A percentile compares a stretch with the other conserved stretches of the same genome.
Evolutionary conservation across 2,888 invertebrate species (phyloP).

Genomic region (Subacronicta megacephala): DNA sequence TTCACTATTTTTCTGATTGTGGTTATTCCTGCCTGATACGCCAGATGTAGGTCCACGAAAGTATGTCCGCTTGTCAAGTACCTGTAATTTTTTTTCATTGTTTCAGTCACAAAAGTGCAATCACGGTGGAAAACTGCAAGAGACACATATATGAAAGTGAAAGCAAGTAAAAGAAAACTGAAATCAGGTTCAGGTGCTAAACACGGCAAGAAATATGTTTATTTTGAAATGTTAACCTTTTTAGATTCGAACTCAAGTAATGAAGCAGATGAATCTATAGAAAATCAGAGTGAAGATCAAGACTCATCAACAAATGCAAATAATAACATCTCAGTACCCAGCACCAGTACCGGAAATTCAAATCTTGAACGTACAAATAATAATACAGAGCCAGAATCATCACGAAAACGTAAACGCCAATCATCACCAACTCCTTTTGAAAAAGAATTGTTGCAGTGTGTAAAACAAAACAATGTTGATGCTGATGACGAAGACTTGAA

Average conservation of each 20-base stretch:
- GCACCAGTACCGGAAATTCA: too few relatives aligned
- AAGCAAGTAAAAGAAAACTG: constrained; percentile 48
- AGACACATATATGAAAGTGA: constrained; percentile 48
- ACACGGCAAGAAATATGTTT: constrained; percentile 44
- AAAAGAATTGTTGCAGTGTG: constrained; percentile 48
- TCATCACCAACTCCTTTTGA: constrained; percentile 50
- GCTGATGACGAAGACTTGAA: constrained; percentile 50
- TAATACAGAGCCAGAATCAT: constrained; percentile 45
- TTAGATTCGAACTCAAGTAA: constrained; percentile 41
- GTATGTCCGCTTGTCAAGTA: constrained; percentile 53
- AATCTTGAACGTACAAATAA: too few relatives aligned
- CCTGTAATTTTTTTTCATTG: constrained; percentile 42
- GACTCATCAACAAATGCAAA: not conserved
- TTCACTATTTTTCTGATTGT: constrained; percentile 53
- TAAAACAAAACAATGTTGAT: constrained; percentile 49
- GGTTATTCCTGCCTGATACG: constrained; percentile 54
- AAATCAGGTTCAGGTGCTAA: constrained; percentile 49
- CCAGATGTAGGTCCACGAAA: constrained; percentile 51
- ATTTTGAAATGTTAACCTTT: constrained; percentile 47
- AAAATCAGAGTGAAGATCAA: constrained; percentile 1
- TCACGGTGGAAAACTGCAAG: constrained; percentile 50
- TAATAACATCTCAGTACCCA: too few relatives aligned
- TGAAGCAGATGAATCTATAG: not conserved
- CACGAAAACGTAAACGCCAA: constrained; percentile 47
- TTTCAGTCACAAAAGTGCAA: constrained; percentile 44